Conservation (phyloP, 2,888 invertebrate genomes). For the Chorisops tibialis region DNA sequence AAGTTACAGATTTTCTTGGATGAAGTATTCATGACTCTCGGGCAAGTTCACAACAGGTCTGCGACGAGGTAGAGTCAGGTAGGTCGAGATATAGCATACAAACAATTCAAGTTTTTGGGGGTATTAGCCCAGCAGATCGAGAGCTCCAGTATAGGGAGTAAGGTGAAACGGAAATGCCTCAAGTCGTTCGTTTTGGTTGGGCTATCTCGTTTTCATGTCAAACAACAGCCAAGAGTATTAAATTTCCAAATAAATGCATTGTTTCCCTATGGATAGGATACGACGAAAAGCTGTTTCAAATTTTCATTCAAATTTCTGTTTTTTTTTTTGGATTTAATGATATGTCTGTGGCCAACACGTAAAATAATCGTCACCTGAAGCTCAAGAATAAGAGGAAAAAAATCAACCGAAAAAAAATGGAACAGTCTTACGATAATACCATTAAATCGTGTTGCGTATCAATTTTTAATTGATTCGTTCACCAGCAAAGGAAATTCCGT, state of each 20-base stretch:
- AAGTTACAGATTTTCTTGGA: conserved; percentile 21
- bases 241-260: conserved; percentile 2
- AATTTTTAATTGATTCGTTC: conserved; percentile 25
- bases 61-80: not conserved
- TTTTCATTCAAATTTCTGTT: no score
- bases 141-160: not conserved
- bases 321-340: no score
- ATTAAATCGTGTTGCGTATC: not conserved
- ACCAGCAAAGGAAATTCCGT: conserved; percentile 4
- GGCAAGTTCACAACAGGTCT: not conserved
- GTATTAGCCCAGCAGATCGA: not conserved
- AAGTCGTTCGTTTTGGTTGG: conserved; percentile 17
- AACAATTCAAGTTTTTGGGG: not conserved
- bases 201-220: conserved; percentile 16
- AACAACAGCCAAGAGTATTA: conserved; percentile 12
- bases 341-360: not conserved
- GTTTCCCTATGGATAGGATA: no score
- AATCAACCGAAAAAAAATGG: not conserved
- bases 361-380: conserved; percentile 22
- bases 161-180: conserved; percentile 22
- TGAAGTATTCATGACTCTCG: conserved; percentile 7
- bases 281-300: no score
- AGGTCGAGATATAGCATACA: not conserved
- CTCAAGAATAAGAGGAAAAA: not conserved
- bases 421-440: not conserved